phyloP scores from a whole-genome alignment of 30 jellyfish, hydroid and myxozoan genomes.

The Aurelia sp. region DNA sequence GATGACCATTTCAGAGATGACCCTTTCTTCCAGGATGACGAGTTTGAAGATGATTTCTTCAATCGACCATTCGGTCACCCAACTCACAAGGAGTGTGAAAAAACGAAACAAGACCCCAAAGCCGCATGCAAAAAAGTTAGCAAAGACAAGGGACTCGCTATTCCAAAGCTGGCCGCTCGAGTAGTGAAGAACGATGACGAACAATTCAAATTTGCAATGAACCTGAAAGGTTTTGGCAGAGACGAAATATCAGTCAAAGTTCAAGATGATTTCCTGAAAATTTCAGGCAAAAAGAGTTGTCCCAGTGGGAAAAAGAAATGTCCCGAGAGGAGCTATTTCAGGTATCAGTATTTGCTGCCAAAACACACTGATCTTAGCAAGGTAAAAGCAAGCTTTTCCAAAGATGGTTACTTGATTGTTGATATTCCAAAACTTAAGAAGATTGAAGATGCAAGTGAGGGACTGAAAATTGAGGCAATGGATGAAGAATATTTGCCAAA shows the following conservation, averaged over 20 bases:
- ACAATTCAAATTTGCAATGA: constrained; percentile 62
- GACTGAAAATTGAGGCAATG: constrained; percentile 39
- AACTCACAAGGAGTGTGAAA: no score
- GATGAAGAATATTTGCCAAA: constrained; percentile 47
- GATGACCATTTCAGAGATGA: constrained; percentile 44
- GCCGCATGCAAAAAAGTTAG: not conserved
- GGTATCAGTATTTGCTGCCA: constrained; percentile 68
- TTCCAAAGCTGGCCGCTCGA: constrained; percentile 60
- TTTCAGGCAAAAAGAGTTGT: constrained; percentile 50
- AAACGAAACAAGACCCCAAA: no score
- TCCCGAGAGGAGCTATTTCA: constrained; percentile 53
- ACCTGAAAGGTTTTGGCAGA: constrained; percentile 41
- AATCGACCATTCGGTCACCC: constrained; percentile 32
- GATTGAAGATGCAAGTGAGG: constrained; percentile 21
- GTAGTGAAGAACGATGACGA: constrained; percentile 47
- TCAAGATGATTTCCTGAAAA: constrained; percentile 48
- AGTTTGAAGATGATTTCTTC: constrained; percentile 7
- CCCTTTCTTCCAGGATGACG: constrained; percentile 63
- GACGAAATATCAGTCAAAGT: constrained; percentile 53
- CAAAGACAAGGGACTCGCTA: constrained; percentile 7
- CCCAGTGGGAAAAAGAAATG: constrained; percentile 12
- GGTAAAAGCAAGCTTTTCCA: constrained; percentile 62
- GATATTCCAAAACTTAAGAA: constrained; percentile 36
- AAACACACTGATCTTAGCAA: constrained; percentile 53
- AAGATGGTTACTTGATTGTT: constrained; percentile 50